phyloP scores from a whole-genome alignment of 1,140 invertebrate genomes.

The Olivierus martensii region DNA sequence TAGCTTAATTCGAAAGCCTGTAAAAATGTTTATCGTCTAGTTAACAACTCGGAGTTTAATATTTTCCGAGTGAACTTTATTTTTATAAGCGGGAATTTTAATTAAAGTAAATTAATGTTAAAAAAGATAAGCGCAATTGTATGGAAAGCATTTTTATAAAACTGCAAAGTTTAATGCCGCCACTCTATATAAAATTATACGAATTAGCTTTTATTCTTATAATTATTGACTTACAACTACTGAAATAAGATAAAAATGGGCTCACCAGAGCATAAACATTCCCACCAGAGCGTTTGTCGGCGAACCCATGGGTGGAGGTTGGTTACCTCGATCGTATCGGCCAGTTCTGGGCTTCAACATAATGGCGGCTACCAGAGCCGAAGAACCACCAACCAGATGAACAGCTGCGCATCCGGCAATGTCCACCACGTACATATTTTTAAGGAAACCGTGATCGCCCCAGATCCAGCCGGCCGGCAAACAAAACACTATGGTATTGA shows the following conservation, averaged over 20 bases:
- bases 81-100: too few species aligned
- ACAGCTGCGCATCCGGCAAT: constrained; percentile 61
- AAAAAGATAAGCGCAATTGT: too few species aligned
- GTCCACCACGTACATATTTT: constrained; percentile 63
- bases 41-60: too few species aligned
- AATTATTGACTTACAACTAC: too few species aligned
- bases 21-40: too few species aligned
- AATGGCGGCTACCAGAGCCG: constrained; percentile 68
- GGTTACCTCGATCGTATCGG: constrained; percentile 59
- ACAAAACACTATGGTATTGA: constrained; percentile 82
- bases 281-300: constrained; percentile 85
- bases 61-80: too few species aligned
- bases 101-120: too few species aligned
- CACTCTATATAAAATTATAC: too few species aligned
- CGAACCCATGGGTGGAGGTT: constrained; percentile 59
- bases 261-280: constrained; percentile 72
- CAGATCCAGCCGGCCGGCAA: constrained; percentile 81
- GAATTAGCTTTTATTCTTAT: too few species aligned
- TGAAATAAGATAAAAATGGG: neutral
- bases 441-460: constrained; percentile 71
- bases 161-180: too few species aligned
- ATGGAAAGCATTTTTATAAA: too few species aligned
- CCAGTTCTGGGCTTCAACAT: constrained; percentile 79
- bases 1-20: too few species aligned
- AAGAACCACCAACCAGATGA: constrained; percentile 64